Evolutionary conservation across 2,797 vertebrate genomes (phyloP), one percentile per base, ranked within the genome.

Genomic region (Distichodus sexfasciatus): DNA sequence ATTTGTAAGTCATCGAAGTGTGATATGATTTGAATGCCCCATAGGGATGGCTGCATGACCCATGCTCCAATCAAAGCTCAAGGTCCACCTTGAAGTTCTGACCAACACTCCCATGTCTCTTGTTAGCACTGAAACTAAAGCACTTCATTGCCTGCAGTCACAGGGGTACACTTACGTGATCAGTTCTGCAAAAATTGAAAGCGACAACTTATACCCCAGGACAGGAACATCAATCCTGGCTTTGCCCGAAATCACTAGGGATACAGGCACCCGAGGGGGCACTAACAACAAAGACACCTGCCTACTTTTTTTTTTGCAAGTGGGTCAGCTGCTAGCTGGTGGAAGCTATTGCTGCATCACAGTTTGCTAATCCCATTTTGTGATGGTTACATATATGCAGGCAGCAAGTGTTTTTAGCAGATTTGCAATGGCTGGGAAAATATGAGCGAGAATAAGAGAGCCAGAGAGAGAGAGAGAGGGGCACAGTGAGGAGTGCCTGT

Each of bases 331-430:
- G 29, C 50, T 69, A 62, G 61, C 35, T 68, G 66, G 43, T 65
- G 53, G 24, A 71, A 53, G 46, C 28, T 54, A 31, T 19, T 24
- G 28, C 66, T 46, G 41, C 60, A 31, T 71, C 60, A 62, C 70
- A 69, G 53, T 36, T 68, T 14, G 53, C 40, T 71, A 76, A 80
- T 69, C 46, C 41, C 41, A 63, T 76, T 51, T 74, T 60, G 31
- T 3, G 3, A 41, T 43, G 66, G 51, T 63, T 69, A 55, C 72
- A 54, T 72, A 64, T 46, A 57, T 48, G 41, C 62, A 66, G 29
- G 28, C 43, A 4, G 23, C 3, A 28, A 38, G 24, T 11, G 63
- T 38, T 57, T 55, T 55, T 28, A 54, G 33, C 53, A 58, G 36
- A 53, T 36, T 47, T 35, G 19, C 3, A 36, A 33, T 10, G 12